Base-by-base conservation (phyloP, 2,113 vertebrate species). In the Pseudorectes ferrugineus region DNA sequence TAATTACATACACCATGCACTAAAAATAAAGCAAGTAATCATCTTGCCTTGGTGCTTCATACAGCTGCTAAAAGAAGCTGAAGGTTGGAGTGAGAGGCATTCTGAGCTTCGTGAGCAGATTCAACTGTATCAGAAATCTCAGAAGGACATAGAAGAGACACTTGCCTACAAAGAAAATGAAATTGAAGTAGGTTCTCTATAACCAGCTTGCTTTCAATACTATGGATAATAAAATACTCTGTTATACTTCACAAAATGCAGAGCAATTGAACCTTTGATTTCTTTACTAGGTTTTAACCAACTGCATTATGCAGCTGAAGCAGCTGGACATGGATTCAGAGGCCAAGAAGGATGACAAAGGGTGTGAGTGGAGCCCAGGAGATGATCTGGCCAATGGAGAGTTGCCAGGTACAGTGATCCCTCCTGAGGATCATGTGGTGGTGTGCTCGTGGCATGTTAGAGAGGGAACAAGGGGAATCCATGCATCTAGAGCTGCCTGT, bases 141-240 rank as follows among this genome's bases (percentile, higher is more conserved):
- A 99, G 96, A 99, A 98, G 70, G 99, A 99, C 68, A 87, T 99
- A 92, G 98, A 99, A 95, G 98, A 98, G 93, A 97, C 98, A 3
- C 97, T 99, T 40, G 98, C 98, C 81, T 98, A 99, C 82, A 99
- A 99, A 95, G 99, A 99, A 81, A 99, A 99, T 73, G 99, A 99
- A 66, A 98, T 99, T 33, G 98, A 98, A 94, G 99, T 99, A 92
- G 89, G 98, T 96, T 74, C 38, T 66, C 55, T 70, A 17, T 52
- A 80, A 61, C 5, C 25, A 74, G 11, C 31, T 80, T 61, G 13
- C 29, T 57, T 73, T 75, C 51, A 70, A 5, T 62, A 33, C 36
- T 86, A 3, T 6, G 9, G 28, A 7, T 54, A 20, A 9, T 46
- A 36, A 83, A 70, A 35, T 77, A n/a, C 16, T 80, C 78, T 22